phyloP scores from a whole-genome alignment of 2,797 vertebrate species.

The Rhabdomys pumilio region DNA sequence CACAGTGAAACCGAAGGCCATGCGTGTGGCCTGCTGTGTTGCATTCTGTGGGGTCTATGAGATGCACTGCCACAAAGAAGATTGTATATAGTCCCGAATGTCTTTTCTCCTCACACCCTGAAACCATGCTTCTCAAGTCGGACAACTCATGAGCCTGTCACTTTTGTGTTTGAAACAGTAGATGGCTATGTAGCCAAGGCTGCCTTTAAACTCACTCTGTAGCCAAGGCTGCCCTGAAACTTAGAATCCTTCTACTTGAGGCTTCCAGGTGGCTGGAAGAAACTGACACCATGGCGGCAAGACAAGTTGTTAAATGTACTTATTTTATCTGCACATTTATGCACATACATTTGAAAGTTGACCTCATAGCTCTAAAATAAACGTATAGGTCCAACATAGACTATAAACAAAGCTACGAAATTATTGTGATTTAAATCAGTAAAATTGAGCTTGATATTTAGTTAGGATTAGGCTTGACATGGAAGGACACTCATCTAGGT shows the following conservation, averaged over 20 bases:
- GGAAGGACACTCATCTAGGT: not conserved
- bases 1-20: not conserved
- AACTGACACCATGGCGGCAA: not conserved
- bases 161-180: not conserved
- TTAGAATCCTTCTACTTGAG: not conserved
- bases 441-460: not conserved
- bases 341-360: not conserved
- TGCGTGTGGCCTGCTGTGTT: not conserved
- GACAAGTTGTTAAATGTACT: conserved; percentile 54
- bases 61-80: not conserved
- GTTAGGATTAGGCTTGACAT: not conserved
- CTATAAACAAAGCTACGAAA: conserved; percentile 18
- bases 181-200: too few species aligned
- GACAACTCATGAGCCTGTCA: not conserved
- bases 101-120: not conserved
- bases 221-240: not conserved
- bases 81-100: not conserved
- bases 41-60: not conserved
- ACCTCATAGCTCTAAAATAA: conserved; percentile 8
- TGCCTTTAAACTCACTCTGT: not conserved
- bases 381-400: conserved; percentile 12
- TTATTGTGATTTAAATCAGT: not conserved
- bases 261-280: not conserved
- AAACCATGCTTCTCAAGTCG: conserved; percentile 1
- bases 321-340: conserved; percentile 27